Conservation (phyloP, 2,113 vertebrate species). For the Conger conger region DNA sequence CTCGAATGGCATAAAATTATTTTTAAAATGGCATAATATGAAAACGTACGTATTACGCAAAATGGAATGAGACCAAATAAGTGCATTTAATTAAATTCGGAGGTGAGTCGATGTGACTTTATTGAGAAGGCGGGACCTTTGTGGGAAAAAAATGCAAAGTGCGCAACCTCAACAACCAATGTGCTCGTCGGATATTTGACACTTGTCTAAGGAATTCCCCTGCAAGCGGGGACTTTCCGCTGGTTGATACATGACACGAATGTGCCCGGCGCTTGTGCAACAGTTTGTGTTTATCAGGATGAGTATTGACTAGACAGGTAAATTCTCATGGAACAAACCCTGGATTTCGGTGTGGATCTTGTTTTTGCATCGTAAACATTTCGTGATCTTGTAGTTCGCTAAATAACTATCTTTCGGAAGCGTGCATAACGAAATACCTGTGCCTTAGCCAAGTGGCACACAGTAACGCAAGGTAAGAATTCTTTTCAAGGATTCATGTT, state of each 20-base stretch:
- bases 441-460: not conserved
- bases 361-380: not conserved
- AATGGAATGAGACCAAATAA: too few relatives aligned
- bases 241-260: not conserved
- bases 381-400: not conserved
- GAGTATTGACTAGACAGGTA: not conserved
- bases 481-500: not conserved
- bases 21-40: too few relatives aligned
- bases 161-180: conserved; percentile 18
- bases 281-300: not conserved
- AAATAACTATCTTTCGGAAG: not conserved
- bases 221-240: conserved; percentile 68
- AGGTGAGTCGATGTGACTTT: not conserved
- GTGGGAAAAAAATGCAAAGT: not conserved
- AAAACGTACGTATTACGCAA: too few relatives aligned
- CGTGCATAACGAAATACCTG: not conserved
- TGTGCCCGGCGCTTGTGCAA: not conserved
- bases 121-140: conserved; percentile 10
- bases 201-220: conserved; percentile 69
- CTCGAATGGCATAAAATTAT: too few relatives aligned
- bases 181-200: not conserved
- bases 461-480: not conserved
- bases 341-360: conserved; percentile 7
- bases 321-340: conserved; percentile 28
- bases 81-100: too few relatives aligned